These are phyloP conservation scores for Hypsopygia costalis DNA, from an alignment of 2,888 invertebrate genomes.

Conservation along the genomic window DNA sequence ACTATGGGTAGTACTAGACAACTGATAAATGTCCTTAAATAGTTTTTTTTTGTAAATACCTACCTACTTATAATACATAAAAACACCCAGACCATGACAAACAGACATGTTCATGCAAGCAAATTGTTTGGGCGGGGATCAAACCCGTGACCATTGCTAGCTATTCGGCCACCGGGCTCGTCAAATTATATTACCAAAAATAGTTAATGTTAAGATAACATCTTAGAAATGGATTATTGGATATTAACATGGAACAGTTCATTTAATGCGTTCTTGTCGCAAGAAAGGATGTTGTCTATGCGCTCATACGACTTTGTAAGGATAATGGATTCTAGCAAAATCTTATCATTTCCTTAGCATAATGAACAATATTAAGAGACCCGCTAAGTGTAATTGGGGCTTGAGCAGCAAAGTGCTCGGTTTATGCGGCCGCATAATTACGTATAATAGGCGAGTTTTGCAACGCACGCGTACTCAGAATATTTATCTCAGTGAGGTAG, in stretches of 20 bases:
- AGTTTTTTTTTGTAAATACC: too few relatives aligned
- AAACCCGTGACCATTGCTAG: too few relatives aligned
- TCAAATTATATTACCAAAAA: too few relatives aligned
- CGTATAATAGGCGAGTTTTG: conserved; percentile 71
- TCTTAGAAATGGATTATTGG: too few relatives aligned
- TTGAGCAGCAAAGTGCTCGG: conserved; percentile 63
- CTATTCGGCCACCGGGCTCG: too few relatives aligned
- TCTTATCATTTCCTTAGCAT: conserved; percentile 68
- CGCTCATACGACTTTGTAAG: conserved; percentile 38
- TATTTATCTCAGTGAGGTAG: conserved; percentile 58
- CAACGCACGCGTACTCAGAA: conserved; percentile 65
- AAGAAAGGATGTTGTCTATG: conserved; percentile 20
- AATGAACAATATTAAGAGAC: conserved; percentile 74
- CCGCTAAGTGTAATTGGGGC: conserved; percentile 68
- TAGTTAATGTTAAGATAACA: too few relatives aligned
- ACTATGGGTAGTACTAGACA: too few relatives aligned
- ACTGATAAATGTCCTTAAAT: too few relatives aligned
- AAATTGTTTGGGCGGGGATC: too few relatives aligned
- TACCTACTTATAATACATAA: too few relatives aligned
- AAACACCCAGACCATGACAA: too few relatives aligned
- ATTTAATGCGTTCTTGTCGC: conserved; percentile 21
- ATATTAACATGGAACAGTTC: conserved; percentile 32
- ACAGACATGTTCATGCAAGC: too few relatives aligned
- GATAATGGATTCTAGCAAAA: conserved; percentile 64
- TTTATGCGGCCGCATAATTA: conserved; percentile 73